Evolutionary conservation across 2,888 invertebrate genomes (phyloP).

Genomic region (Lottia gigantea): DNA sequence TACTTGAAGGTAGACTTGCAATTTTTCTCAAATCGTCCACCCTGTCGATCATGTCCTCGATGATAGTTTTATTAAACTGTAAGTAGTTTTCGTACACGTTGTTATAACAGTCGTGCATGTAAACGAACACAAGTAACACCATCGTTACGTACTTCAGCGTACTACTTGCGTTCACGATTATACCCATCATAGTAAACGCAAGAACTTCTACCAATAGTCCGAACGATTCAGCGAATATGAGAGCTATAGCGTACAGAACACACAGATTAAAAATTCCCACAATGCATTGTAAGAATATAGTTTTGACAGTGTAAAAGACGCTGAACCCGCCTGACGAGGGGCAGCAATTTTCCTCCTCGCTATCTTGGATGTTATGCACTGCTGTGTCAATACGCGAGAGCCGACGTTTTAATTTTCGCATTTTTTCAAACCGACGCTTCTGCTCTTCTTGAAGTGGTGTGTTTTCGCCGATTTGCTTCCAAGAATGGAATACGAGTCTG

Average conservation of each 20-base stretch:
- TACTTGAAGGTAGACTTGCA: slow-evolving; percentile 54
- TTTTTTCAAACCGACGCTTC: slow-evolving; percentile 34
- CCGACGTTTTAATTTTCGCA: slow-evolving; percentile 39
- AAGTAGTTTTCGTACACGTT: slow-evolving; percentile 66
- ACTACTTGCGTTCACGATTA: slow-evolving; percentile 62
- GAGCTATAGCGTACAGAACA: slow-evolving; percentile 48
- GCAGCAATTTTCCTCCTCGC: slow-evolving; percentile 35
- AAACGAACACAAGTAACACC: slow-evolving; percentile 60
- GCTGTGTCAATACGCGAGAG: slow-evolving; percentile 43
- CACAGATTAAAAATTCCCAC: slow-evolving; percentile 49
- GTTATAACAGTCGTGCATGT: slow-evolving; percentile 65
- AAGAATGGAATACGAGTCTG: slow-evolving; percentile 57
- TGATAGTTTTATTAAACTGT: slow-evolving; percentile 61
- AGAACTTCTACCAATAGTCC: slow-evolving; percentile 60
- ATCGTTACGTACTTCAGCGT: slow-evolving; percentile 62
- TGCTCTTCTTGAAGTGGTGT: slow-evolving; percentile 31
- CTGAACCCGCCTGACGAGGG: slow-evolving; percentile 27
- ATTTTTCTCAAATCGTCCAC: slow-evolving; percentile 60
- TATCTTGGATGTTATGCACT: slow-evolving; percentile 33
- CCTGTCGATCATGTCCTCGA: slow-evolving; percentile 59
- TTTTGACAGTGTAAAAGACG: slow-evolving; percentile 22
- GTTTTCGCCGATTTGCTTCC: slow-evolving; percentile 41
- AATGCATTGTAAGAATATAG: slow-evolving; percentile 34
- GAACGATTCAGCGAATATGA: slow-evolving; percentile 60
- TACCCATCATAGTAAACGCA: slow-evolving; percentile 65